These are phyloP conservation scores for Huso huso DNA, from an alignment of 2,797 vertebrate species.

Conservation along the genomic window DNA sequence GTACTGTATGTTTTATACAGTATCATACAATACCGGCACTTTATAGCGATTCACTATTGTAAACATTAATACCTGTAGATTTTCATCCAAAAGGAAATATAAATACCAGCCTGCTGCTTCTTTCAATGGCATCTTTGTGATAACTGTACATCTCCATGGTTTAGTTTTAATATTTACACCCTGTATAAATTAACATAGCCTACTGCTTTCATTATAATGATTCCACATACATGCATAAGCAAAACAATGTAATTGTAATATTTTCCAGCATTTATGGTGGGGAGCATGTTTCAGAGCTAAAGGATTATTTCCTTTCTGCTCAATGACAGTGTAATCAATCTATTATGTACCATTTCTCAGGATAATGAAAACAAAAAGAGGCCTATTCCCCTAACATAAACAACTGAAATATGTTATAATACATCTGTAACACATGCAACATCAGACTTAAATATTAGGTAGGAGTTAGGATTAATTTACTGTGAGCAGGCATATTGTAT, in stretches of 20 bases:
- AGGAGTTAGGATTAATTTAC: not conserved
- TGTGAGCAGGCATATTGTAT: not conserved
- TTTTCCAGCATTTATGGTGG: slow-evolving; percentile 14
- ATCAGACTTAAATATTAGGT: not conserved
- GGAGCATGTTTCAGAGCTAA: slow-evolving; percentile 24
- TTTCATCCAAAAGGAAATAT: no score
- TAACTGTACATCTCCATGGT: no score
- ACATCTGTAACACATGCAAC: not conserved
- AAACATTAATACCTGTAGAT: no score
- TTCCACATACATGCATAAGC: no score
- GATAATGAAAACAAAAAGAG: slow-evolving; percentile 27
- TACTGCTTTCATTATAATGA: no score
- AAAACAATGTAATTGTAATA: not conserved
- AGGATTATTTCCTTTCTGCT: slow-evolving; percentile 22
- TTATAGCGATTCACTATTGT: no score
- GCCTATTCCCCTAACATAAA: slow-evolving; percentile 12
- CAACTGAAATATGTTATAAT: not conserved
- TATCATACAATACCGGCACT: no score
- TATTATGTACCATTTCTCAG: slow-evolving; percentile 30
- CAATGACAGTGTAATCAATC: slow-evolving; percentile 37
- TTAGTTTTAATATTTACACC: no score
- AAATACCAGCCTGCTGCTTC: no score
- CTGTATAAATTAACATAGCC: no score
- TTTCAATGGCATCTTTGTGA: no score
- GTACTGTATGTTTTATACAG: no score